Base-by-base conservation (phyloP, 2,888 invertebrate species). In the Oscheius sp. region DNA sequence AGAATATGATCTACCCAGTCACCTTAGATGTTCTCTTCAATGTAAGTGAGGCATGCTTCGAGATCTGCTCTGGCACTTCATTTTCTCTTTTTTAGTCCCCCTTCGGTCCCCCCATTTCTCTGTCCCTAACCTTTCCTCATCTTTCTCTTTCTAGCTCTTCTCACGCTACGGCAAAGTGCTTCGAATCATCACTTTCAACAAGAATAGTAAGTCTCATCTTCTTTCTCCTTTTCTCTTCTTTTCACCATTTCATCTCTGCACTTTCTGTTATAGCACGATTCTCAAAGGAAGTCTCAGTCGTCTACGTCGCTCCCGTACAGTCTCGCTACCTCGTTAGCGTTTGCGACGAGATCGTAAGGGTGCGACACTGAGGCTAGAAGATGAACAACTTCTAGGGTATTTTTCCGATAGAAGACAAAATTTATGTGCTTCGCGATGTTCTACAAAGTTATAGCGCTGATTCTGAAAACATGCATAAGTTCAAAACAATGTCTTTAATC, bases 161-260 rank as follows among this genome's bases (percentile, higher is more conserved):
- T 95, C 96, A 89, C 93, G 97, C 87, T 97, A 95, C 91, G 99
- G 99, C 88, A 97, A 96, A 92, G 97, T 99, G 89, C 93, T 98
- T 89, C 97, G 98, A 92, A 98, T 99, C 89, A 98, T 99, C 90
- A 99, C 98, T 87, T 99, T 99, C 92, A 98, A 96, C 89, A 99
- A 99, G 92, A 99, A 99, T 91, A 96, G 97, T 96, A 93, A 94
- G 95, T 90, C 10, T 58, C 21, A 21, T 21, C 21, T 21, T 21
- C 21, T 65, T 32, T 65, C 65, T 65, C 57, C 57, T 50, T 68
- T 13, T 37, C 13, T 48, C 57, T 74, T 58, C 53, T 58, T 57
- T 66, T 73, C 53, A 47, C 42, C 2, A 65, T 65, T 29, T 32
- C 59, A 21, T 33, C n/a, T 37, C 13, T 3, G n/a, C 33, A 32